phyloP scores from a whole-genome alignment of 2,888 invertebrate species.

The Orchestes rusci region DNA sequence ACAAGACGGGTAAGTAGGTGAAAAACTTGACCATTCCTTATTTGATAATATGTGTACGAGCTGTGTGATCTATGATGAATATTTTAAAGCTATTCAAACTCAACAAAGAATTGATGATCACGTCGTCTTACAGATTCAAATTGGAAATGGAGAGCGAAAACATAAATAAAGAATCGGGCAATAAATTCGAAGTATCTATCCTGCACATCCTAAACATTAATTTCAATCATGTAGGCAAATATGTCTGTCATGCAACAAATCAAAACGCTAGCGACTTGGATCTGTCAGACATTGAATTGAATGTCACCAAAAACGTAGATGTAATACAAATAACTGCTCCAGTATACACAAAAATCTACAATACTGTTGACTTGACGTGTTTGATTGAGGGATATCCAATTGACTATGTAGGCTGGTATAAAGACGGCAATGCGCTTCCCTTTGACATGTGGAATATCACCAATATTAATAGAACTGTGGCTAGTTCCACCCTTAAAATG shows the following conservation, averaged over 20 bases:
- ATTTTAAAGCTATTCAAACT: no score
- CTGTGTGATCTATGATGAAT: not conserved
- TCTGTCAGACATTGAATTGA: constrained; percentile 37
- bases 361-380: constrained; percentile 49
- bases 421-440: constrained; percentile 47
- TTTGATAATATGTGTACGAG: not conserved
- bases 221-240: constrained; percentile 53
- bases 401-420: constrained; percentile 51
- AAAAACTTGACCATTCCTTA: no score
- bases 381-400: constrained; percentile 55
- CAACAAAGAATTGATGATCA: not conserved
- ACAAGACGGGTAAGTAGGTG: constrained; percentile 45
- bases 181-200: constrained; percentile 43
- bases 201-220: constrained; percentile 50
- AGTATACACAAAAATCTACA: constrained; percentile 48
- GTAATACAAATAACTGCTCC: constrained; percentile 44
- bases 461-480: constrained; percentile 50
- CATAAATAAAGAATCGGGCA: constrained; percentile 41
- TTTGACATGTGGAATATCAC: constrained; percentile 33
- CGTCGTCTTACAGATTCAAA: constrained; percentile 34
- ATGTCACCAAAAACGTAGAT: constrained; percentile 46
- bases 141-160: constrained; percentile 43
- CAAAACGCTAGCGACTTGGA: constrained; percentile 39
- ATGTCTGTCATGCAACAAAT: constrained; percentile 49
- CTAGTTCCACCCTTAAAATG: constrained; percentile 51